Conservation (phyloP, 53 echinoderm and acorn worm species). For the Apostichopus leukothele region DNA sequence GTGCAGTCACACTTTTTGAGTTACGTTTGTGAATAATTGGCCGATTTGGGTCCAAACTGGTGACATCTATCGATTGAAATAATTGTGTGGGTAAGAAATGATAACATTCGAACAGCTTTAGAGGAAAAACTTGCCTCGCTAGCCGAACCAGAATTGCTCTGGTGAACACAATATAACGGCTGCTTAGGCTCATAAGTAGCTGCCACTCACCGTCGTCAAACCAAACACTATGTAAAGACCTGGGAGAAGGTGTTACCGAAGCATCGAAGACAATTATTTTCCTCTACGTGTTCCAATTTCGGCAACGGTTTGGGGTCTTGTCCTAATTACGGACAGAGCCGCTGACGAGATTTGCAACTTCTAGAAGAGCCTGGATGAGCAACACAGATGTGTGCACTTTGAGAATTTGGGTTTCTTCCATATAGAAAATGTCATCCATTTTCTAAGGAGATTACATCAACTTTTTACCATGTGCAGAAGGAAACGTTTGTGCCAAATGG, state of each 20-base stretch:
- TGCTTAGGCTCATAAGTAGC: conserved; percentile 42
- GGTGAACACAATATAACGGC: conserved; percentile 33
- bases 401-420: background rate
- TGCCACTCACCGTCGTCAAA: background rate
- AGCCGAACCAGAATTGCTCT: background rate
- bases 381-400: background rate
- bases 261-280: conserved; percentile 22
- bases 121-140: background rate
- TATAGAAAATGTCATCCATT: too few species aligned
- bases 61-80: conserved; percentile 43
- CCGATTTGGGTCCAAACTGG: conserved; percentile 11
- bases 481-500: too few species aligned
- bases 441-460: too few species aligned
- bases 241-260: background rate
- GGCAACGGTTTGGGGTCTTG: conserved; percentile 30
- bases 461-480: too few species aligned
- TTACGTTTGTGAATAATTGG: conserved; percentile 38
- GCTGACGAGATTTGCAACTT: too few species aligned
- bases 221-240: background rate
- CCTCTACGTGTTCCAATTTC: conserved; percentile 21
- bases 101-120: conserved; percentile 9
- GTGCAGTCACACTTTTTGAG: conserved; percentile 42
- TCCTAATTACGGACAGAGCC: conserved; percentile 11
- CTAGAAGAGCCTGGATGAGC: too few species aligned
- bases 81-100: conserved; percentile 39